Evolutionary conservation across 2,888 invertebrate genomes (phyloP).

Genomic region (Spisula solida): DNA sequence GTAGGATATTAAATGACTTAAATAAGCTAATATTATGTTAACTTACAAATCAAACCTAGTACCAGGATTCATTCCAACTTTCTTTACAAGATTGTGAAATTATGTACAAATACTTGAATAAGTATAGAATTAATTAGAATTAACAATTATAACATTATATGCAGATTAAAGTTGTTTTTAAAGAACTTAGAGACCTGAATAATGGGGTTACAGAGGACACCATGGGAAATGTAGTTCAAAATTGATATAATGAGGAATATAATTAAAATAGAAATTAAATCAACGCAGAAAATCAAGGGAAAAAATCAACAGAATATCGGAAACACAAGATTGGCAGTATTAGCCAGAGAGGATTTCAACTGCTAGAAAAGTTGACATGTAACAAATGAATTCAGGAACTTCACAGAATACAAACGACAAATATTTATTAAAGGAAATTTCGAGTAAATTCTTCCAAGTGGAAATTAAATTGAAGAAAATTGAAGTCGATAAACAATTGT

Average conservation of each 20-base stretch:
- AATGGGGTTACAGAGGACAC: background rate
- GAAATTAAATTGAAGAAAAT: conserved; percentile 24
- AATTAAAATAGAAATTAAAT: conserved; percentile 1
- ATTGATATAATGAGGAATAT: background rate
- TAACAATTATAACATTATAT: no score
- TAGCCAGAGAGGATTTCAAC: conserved; percentile 1
- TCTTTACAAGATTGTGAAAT: no score
- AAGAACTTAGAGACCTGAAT: no score
- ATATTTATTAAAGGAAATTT: background rate
- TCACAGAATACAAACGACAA: background rate
- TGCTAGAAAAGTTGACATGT: background rate
- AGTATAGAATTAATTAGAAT: no score
- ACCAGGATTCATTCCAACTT: no score
- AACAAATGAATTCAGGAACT: background rate
- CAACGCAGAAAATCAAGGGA: background rate
- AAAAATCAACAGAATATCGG: background rate
- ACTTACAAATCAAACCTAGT: no score
- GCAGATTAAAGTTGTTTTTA: no score
- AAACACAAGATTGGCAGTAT: background rate
- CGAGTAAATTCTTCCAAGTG: background rate
- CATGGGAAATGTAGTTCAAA: background rate
- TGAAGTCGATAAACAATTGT: background rate
- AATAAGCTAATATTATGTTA: no score
- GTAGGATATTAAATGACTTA: no score
- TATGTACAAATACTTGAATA: no score